Conservation (phyloP, 1,140 invertebrate species). For the Triops cancriformis region DNA sequence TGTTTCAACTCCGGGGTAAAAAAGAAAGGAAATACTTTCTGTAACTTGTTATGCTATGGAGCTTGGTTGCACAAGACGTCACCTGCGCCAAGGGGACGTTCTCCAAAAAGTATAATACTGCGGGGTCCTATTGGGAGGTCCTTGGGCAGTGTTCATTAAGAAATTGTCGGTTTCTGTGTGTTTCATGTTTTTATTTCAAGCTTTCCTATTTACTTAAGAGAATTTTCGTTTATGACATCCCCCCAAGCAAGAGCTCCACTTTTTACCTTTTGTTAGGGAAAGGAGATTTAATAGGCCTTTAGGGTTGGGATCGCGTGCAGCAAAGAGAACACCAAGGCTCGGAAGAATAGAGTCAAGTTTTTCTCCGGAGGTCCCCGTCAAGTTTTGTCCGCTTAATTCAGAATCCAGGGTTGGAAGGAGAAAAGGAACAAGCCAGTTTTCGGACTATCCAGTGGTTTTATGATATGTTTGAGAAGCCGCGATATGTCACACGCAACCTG, state of each 20-base stretch:
- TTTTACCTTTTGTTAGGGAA: not conserved
- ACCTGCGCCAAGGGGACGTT: no score
- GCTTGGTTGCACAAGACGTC: no score
- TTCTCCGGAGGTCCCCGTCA: not conserved
- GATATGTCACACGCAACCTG: conserved; percentile 3
- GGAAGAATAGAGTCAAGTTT: not conserved
- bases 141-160: not conserved
- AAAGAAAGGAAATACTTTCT: no score
- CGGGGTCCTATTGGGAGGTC: not conserved
- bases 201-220: not conserved
- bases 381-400: not conserved
- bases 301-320: not conserved
- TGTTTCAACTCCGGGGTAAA: not conserved
- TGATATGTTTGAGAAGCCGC: not conserved
- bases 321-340: not conserved
- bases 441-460: not conserved
- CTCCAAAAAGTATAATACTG: no score
- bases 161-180: not conserved
- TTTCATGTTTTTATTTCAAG: not conserved
- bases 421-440: not conserved
- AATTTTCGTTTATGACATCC: not conserved
- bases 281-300: not conserved
- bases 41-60: no score
- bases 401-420: not conserved
- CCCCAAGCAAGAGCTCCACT: not conserved